Base-by-base conservation (phyloP, 2,797 vertebrate species). In the Peromyscus melanophrys region DNA sequence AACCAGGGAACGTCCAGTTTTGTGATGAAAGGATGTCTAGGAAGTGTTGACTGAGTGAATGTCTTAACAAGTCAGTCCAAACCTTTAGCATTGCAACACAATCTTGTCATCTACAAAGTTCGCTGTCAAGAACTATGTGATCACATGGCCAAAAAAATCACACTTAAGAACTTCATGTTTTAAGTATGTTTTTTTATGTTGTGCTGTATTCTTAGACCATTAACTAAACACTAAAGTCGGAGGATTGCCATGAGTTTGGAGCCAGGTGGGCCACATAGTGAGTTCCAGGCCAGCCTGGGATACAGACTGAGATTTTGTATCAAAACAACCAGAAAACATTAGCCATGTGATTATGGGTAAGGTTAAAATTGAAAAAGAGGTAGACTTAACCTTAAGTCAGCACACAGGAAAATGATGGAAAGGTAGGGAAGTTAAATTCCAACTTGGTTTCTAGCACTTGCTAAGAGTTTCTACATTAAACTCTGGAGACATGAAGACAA, bases 361-460 rank as follows among this genome's bases (percentile, higher is more conserved):
- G 31, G 17, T 76, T 34, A 40, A 0, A 21, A 21, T 86, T 80
- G 52, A 77, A 89, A 96, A 95, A 55, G n/a, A 92, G 17, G 59
- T 27, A 77, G 43, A 27, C 23, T 52, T 65, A 80, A 43, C 49
- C 25, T 73, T 82, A 57, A 63, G 5, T 59, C n/a, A 31, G 78
- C 55, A 73, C 16, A 43, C 69, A 82, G 13, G 78, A 43, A 59
- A 92, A 49, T 27, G 0, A 76, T 65, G 31, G 73, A 65, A 63
- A 82, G 4, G 34, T 91, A 16, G 16, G 6, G 5, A 90, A 21
- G 23, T 49, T 77, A 16, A 85, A 71, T 85, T 77, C 73, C 37
- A 78, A 73, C 67, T 89, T 69, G 80, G 23, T 67, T 90, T 95
- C 37, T n/a, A 89, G 46, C 6, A 71, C 81, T 92, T 69, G 21